Conservation (phyloP, 1,140 invertebrate genomes). For the Nasonia vitripennis region DNA sequence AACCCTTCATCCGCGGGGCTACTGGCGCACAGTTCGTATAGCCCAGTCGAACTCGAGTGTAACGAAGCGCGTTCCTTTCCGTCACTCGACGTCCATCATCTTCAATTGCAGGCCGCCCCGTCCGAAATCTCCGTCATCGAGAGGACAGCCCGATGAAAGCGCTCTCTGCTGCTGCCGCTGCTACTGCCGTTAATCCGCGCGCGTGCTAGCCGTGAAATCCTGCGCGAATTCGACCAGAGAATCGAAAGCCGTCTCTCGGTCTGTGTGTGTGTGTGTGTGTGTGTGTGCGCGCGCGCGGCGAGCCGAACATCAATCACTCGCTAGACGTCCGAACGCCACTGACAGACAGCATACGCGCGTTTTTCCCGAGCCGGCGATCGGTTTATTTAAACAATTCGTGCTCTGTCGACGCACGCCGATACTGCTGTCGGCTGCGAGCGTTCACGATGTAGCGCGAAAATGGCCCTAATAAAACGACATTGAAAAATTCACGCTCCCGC, state of each 20-base stretch:
- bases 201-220: slow-evolving; percentile 15
- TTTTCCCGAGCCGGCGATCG: slow-evolving; percentile 2
- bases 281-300: neutral
- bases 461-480: slow-evolving; percentile 24
- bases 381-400: slow-evolving; percentile 43
- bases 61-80: slow-evolving; percentile 41
- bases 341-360: neutral
- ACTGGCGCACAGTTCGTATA: neutral
- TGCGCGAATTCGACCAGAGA: slow-evolving; percentile 16
- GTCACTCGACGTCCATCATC: slow-evolving; percentile 48
- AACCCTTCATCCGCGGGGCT: slow-evolving; percentile 21
- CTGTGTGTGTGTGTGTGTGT: neutral
- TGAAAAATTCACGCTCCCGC: slow-evolving; percentile 14
- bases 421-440: neutral
- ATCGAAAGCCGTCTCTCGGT: slow-evolving; percentile 8
- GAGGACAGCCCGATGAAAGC: slow-evolving; percentile 38
- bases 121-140: slow-evolving; percentile 28
- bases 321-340: neutral
- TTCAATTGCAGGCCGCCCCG: slow-evolving; percentile 25
- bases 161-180: neutral
- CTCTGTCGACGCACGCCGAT: neutral
- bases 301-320: slow-evolving; percentile 36
- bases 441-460: neutral
- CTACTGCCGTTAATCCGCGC: neutral
- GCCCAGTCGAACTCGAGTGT: neutral